phyloP scores from a whole-genome alignment of 92 coral and sea anemone genomes.

The Porites rus region DNA sequence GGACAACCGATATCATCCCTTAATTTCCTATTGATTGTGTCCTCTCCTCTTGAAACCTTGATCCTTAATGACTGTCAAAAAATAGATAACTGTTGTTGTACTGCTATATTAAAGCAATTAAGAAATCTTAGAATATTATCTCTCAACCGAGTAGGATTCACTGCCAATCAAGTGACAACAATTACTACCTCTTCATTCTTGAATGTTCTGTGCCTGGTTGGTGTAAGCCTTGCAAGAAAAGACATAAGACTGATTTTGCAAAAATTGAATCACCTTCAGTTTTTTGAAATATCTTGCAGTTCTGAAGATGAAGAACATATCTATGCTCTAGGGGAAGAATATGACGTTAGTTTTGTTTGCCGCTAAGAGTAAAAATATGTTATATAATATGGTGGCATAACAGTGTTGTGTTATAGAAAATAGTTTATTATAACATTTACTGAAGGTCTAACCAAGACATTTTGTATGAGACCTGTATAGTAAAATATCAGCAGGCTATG shows the following conservation, averaged over 20 bases:
- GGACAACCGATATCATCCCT: slow-evolving; percentile 49
- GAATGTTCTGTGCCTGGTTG: slow-evolving; percentile 67
- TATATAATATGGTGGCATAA: slow-evolving; percentile 43
- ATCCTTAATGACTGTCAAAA: slow-evolving; percentile 53
- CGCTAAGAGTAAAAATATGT: slow-evolving; percentile 47
- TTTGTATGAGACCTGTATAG: slow-evolving; percentile 62
- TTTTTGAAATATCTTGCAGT: slow-evolving; percentile 60
- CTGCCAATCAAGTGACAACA: slow-evolving; percentile 62
- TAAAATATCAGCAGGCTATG: slow-evolving; percentile 45
- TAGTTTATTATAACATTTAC: slow-evolving; percentile 41
- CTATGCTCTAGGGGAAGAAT: slow-evolving; percentile 65
- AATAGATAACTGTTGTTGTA: slow-evolving; percentile 50
- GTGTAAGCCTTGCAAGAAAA: slow-evolving; percentile 53
- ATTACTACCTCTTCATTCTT: slow-evolving; percentile 45
- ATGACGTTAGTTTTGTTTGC: slow-evolving; percentile 57
- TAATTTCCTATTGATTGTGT: slow-evolving; percentile 50
- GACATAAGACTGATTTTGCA: slow-evolving; percentile 57
- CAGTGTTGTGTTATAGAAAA: slow-evolving; percentile 63
- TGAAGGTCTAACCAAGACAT: slow-evolving; percentile 60
- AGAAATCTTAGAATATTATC: slow-evolving; percentile 46
- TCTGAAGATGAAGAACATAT: slow-evolving; percentile 60
- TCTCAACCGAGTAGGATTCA: slow-evolving; percentile 59
- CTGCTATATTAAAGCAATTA: slow-evolving; percentile 50
- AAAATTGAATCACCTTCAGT: slow-evolving; percentile 58
- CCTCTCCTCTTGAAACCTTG: slow-evolving; percentile 61